Base-by-base conservation (phyloP, 2,113 vertebrate genomes). In the Notiomystis cincta region DNA sequence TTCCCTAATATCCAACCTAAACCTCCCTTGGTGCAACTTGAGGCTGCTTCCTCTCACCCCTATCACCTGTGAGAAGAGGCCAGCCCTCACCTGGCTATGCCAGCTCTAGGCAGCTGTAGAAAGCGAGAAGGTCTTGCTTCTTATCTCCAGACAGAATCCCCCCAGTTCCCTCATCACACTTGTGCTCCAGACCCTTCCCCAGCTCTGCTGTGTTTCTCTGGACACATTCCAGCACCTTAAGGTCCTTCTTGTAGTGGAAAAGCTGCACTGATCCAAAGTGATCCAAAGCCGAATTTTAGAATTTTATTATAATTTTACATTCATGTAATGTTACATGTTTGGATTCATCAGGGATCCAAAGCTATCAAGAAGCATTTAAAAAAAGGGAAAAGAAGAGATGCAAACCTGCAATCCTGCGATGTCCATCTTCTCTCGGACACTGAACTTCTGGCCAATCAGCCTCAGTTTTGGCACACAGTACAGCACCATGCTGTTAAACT, bases 401-500 rank as follows among this genome's bases (percentile, higher is more conserved):
- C 98, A 38, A 91, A 99, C 99, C 99, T 99, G 99, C 96, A 99
- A 98, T 95, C 98, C 99, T 10, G 99, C 98, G 56, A 99, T 99
- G 97, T 99, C 99, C 72, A 99, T 99, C 97, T 98, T 98, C 97
- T 99, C 99, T 77, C 99, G 98, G 89, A 99, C 99, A 8, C 99
- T 99, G 98, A 99, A 99, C 97, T 99, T 99, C 98, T 99, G 99
- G 62, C 99, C 99, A 85, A 99, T 99, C 82, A 99, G 98, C 86
- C 99, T 96, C 84, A 99, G 98, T 93, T 99, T 99, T 81, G 99
- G 99, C 92, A 99, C 99, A 51, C 99, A 99, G 97, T 99, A 99
- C 37, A 99, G 98, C 93, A 99, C 95, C 99, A 99, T 99, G 93
- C 99, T 99, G 97, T 99, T 99, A 97, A 99, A 99, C 99, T 99